Conservation (phyloP, 2,888 invertebrate species). For the Cephus nigrinus region DNA sequence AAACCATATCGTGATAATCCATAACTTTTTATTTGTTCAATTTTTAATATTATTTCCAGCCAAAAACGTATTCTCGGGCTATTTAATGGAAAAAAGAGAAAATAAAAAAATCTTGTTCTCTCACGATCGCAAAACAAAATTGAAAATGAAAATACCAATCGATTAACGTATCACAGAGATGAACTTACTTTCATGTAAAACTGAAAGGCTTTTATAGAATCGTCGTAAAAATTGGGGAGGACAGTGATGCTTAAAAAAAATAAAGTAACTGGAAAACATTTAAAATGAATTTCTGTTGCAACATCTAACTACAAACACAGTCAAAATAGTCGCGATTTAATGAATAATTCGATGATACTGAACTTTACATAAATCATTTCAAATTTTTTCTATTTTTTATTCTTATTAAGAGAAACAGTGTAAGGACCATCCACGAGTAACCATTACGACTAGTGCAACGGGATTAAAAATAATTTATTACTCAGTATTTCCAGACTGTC, state of each 20-base stretch:
- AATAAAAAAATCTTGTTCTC: not conserved
- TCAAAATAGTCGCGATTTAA: not conserved
- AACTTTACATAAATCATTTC: not conserved
- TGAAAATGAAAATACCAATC: constrained; percentile 30
- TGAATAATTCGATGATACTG: not conserved
- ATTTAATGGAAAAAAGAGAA: not conserved
- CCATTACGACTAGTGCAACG: constrained; percentile 31
- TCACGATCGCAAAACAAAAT: constrained; percentile 14
- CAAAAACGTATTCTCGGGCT: not conserved
- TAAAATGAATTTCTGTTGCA: not conserved
- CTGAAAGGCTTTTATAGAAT: too few relatives aligned
- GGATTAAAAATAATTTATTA: constrained; percentile 37
- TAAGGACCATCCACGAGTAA: constrained; percentile 6
- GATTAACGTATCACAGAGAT: constrained; percentile 13
- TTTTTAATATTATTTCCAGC: not conserved
- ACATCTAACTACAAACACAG: not conserved
- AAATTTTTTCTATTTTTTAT: not conserved
- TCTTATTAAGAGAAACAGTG: not conserved
- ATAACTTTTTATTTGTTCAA: too few relatives aligned
- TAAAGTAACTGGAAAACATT: not conserved
- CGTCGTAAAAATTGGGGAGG: too few relatives aligned
- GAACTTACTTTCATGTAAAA: not conserved
- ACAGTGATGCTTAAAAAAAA: too few relatives aligned
- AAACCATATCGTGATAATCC: not conserved
- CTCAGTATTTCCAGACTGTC: constrained; percentile 20